Evolutionary conservation across 2,113 vertebrate species (phyloP).

Genomic region (Athene cunicularia): DNA sequence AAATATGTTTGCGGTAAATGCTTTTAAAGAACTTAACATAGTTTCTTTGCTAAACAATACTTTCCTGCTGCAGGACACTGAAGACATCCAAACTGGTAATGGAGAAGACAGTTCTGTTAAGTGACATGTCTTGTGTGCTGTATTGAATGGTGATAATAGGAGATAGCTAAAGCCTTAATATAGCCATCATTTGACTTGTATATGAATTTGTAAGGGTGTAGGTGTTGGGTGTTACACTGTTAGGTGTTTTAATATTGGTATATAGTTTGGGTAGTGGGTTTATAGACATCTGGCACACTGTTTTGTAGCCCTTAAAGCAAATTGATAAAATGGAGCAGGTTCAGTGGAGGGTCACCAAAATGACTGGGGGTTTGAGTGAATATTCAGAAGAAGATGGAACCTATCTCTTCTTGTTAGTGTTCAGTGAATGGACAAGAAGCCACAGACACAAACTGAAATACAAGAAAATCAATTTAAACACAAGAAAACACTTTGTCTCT

Average conservation of each 20-base stretch:
- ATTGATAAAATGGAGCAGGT: neutral
- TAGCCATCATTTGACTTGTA: neutral
- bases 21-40: neutral
- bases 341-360: neutral
- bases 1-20: neutral
- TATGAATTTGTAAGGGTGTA: neutral
- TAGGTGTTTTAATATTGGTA: neutral
- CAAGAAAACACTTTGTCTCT: neutral
- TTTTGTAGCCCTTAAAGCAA: neutral
- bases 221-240: neutral
- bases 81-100: neutral
- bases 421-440: neutral
- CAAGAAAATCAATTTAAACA: neutral
- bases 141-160: neutral
- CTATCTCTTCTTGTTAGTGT: neutral
- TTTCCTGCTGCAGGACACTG: neutral
- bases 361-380: rapidly evolving
- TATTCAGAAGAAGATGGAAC: neutral
- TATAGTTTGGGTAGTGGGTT: neutral
- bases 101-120: neutral
- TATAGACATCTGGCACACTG: neutral
- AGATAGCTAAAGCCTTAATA: neutral
- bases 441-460: neutral
- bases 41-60: neutral
- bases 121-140: neutral